Conservation (phyloP, 1,140 invertebrate genomes). For the Trissolcus basalis region DNA sequence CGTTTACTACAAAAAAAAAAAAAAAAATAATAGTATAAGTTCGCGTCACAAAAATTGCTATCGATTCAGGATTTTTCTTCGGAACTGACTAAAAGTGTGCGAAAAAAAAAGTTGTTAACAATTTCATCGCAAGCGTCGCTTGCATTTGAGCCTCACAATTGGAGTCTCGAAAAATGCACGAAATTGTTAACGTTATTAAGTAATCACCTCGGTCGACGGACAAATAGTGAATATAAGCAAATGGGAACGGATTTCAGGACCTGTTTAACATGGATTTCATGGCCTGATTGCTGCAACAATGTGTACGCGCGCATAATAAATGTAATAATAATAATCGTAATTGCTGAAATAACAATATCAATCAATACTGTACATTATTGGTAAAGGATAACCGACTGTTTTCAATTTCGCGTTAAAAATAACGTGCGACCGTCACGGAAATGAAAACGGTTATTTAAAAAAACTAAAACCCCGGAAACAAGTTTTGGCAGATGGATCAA, state of each 20-base stretch:
- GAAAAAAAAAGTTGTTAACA: background rate
- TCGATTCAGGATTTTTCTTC: too few species aligned
- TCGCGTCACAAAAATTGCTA: too few species aligned
- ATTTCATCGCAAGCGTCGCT: background rate
- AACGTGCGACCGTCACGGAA: too few species aligned
- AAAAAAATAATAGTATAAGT: too few species aligned
- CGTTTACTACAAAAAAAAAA: too few species aligned
- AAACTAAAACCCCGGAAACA: background rate
- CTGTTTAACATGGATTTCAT: constrained; percentile 28
- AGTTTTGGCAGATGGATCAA: constrained; percentile 28
- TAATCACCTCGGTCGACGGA: constrained; percentile 15
- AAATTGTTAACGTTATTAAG: constrained; percentile 23
- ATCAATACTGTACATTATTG: too few species aligned
- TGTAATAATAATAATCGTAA: constrained; percentile 12
- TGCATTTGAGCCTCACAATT: constrained; percentile 9
- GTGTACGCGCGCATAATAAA: constrained; percentile 20
- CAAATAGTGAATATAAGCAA: constrained; percentile 32
- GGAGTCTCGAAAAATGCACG: constrained; percentile 23
- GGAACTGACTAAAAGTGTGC: too few species aligned
- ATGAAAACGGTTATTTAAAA: background rate
- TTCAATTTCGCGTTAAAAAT: too few species aligned
- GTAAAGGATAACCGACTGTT: too few species aligned
- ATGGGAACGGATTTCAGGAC: constrained; percentile 40
- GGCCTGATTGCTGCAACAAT: constrained; percentile 32
- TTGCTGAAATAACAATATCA: constrained; percentile 7